Evolutionary conservation across 1,140 invertebrate species (phyloP), one percentile per base, ranked within the genome.

Genomic region (Cydia splendana): DNA sequence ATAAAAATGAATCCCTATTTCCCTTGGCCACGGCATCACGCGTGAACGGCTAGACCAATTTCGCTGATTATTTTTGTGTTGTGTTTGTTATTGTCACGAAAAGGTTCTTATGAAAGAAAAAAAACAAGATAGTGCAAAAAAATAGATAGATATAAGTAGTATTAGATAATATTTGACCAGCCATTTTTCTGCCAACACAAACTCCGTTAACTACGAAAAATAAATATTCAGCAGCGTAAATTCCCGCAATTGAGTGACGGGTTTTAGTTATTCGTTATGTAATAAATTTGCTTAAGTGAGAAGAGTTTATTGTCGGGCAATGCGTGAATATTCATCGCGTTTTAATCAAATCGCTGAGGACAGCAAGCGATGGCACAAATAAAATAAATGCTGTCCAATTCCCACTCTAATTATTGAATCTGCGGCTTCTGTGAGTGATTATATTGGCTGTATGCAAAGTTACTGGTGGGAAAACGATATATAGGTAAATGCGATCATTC

Each of bases 331-430:
- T 71, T 71, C 67, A 71, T 71, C n/a, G 67, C 78, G 76, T 65
- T 78, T 84, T 85, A 87, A 87, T 86, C 85, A 88, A 88, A 86
- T 85, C 81, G 78, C 77, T 82, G 80, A 82, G 80, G 80, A 77
- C 65, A 81, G 80, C 75, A 79, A 79, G 75, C 79, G 74, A 6
- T 9, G 53, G 57, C 20, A 76, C 78, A 85, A 82, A 84, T 82
- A 84, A 85, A 82, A 84, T 82, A 84, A 85, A 85, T 84, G 38
- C 67, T 18, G 62, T 57, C 48, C 78, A 76, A 81, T 84, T 71
- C 45, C 13, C n/a, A n/a, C 67, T 42, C n/a, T 71, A 71, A 71
- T 71, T 71, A 30, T 71, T 34, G 7, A 67, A 71, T 71, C 67
- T 71, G 67, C 18, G 67, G 67, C 7, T 12, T 12, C 65, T 4